Percentiles rank a stretch among this genome's conserved stretches.
Evolutionary conservation across 2,113 vertebrate species (phyloP).

Genomic region (Crotalus helleri): DNA sequence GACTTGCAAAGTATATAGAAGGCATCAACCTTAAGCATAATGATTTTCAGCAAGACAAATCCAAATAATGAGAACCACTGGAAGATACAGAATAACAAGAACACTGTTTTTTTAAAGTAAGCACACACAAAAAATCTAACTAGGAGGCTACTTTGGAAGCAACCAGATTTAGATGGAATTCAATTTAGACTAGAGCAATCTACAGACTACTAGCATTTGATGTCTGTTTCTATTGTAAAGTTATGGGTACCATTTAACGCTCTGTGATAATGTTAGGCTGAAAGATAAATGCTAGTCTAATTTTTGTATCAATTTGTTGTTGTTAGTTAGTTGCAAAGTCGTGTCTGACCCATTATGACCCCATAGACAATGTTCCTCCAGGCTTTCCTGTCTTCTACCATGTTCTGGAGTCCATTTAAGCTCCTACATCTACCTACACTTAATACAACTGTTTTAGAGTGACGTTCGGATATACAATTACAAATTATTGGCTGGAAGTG

Average conservation of each 20-base stretch:
- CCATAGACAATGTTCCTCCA: too few species aligned
- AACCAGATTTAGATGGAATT: background rate
- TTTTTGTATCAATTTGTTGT: too few species aligned
- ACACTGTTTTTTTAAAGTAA: background rate
- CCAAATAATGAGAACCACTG: background rate
- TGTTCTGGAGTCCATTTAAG: too few species aligned
- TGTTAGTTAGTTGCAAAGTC: too few species aligned
- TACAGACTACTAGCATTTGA: background rate
- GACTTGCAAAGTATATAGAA: background rate
- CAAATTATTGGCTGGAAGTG: too few species aligned
- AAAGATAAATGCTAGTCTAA: background rate
- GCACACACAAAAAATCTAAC: too few species aligned
- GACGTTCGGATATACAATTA: too few species aligned
- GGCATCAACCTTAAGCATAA: background rate
- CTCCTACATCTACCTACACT: too few species aligned
- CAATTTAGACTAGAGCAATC: background rate
- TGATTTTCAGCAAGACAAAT: background rate
- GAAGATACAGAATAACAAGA: background rate
- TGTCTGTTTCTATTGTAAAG: background rate
- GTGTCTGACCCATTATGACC: too few species aligned
- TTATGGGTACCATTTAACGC: background rate
- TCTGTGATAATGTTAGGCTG: background rate
- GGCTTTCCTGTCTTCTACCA: too few species aligned
- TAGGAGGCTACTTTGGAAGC: background rate
- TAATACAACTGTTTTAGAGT: too few species aligned